Percentiles rank a stretch among this genome's conserved stretches.
Conservation (phyloP, 1,140 invertebrate genomes). For the Coelopa frigida region DNA sequence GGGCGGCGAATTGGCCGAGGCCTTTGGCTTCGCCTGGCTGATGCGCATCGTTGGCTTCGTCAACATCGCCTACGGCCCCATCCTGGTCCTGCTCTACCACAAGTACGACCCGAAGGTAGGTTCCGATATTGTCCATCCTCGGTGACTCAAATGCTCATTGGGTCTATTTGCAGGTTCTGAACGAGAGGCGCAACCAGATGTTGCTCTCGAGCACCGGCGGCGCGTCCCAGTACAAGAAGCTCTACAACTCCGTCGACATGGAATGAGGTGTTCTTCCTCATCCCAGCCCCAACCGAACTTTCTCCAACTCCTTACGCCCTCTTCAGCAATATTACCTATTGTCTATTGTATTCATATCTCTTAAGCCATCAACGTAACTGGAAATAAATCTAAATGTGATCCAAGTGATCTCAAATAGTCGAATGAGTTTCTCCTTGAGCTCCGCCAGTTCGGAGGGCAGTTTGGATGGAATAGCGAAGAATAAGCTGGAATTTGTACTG, state of each 20-base stretch:
- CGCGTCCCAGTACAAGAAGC: slow-evolving; percentile 33
- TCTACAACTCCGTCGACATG: slow-evolving; percentile 37
- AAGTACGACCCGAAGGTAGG: slow-evolving; percentile 41
- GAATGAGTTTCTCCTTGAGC: no score
- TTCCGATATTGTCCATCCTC: not conserved
- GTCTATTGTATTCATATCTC: no score
- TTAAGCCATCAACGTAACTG: no score
- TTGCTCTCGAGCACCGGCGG: slow-evolving; percentile 23
- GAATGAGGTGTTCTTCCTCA: slow-evolving; percentile 19
- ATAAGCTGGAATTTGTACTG: no score
- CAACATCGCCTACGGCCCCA: slow-evolving; percentile 61
- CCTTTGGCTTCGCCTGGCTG: slow-evolving; percentile 66
- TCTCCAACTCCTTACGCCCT: not conserved
- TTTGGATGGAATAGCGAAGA: no score
- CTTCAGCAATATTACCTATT: slow-evolving; percentile 5
- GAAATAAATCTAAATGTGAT: no score
- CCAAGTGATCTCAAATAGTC: no score
- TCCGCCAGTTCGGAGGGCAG: no score
- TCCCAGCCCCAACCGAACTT: not conserved
- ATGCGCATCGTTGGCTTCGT: slow-evolving; percentile 61
- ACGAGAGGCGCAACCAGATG: slow-evolving; percentile 32
- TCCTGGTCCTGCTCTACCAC: slow-evolving; percentile 45
- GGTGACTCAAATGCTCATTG: not conserved
- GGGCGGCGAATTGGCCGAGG: slow-evolving; percentile 59
- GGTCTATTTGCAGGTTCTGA: slow-evolving; percentile 15